Conservation (phyloP, 2,888 invertebrate species). For the Drosophila prolongata region DNA sequence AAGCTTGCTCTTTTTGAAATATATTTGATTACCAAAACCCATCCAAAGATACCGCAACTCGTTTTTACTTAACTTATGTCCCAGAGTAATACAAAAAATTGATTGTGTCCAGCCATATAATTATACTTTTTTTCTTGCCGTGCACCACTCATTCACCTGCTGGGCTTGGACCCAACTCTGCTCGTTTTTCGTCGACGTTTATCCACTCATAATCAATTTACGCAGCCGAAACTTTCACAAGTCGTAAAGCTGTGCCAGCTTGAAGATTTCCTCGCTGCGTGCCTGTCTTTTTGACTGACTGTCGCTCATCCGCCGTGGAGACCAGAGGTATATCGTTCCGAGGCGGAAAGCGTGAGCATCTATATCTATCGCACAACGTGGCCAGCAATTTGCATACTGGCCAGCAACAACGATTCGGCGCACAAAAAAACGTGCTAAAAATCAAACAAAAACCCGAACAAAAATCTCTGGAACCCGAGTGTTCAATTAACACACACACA, state of each 20-base stretch:
- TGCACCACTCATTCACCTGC: constrained; percentile 46
- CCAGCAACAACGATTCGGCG: constrained; percentile 12
- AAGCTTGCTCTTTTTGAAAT: no score
- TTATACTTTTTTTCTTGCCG: constrained; percentile 30
- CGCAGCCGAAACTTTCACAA: constrained; percentile 71
- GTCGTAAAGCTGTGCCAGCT: constrained; percentile 43
- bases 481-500: constrained; percentile 69
- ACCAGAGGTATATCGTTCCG: constrained; percentile 4
- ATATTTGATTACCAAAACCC: not conserved
- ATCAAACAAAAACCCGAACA: constrained; percentile 48
- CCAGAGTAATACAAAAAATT: no score
- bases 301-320: constrained; percentile 53
- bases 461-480: constrained; percentile 47
- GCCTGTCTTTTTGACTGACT: constrained; percentile 50
- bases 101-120: not conserved
- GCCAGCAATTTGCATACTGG: constrained; percentile 65
- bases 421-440: constrained; percentile 65
- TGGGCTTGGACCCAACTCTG: constrained; percentile 44
- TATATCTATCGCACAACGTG: constrained; percentile 28
- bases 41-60: no score
- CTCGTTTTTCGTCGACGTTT: constrained; percentile 28
- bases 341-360: constrained; percentile 27
- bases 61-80: no score
- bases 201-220: constrained; percentile 72
- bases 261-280: constrained; percentile 40